Evolutionary conservation across 2,888 invertebrate species (phyloP), one percentile per base, ranked within the genome.

Genomic region (Troides aeacus): DNA sequence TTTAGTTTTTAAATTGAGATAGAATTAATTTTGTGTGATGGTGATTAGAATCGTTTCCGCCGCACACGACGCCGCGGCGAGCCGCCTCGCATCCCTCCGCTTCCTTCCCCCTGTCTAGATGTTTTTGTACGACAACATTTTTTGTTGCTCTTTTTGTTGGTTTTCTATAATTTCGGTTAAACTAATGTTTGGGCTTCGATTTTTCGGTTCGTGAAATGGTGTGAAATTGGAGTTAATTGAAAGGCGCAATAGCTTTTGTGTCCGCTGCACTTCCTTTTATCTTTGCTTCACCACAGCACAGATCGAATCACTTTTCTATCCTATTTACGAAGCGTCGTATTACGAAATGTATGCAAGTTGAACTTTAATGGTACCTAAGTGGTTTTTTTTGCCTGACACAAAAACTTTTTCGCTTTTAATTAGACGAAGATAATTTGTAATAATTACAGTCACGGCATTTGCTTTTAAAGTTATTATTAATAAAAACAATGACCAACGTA

Each of bases 161-260:
- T 89, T 90, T 90, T 86, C 85, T 84, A 84, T 92, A 92, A 92
- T 92, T 89, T 89, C 81, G 86, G 88, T 86, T 89, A 92, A 92
- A 90, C 92, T 90, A 92, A 91, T 92, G 92, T 92, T 92, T 92
- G 92, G 89, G 84, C 87, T 92, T 88, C 90, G 89, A 92, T 92
- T 92, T 91, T 87, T 89, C 90, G 92, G 92, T 92, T 92, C 92
- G 88, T 92, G 90, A 92, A 90, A 89, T 88, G 84, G 90, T 91
- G 92, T 92, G 92, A 92, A 92, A 92, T 92, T 83, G 87, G 74
- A 90, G 83, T 89, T 92, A 92, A 92, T 92, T 88, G 88, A 83
- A 87, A 85, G 86, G 87, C 87, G 86, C 84, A 89, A 90, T 87
- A 83, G 85, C 85, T 87, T 88, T 90, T 89, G 89, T 89, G 86